Evolutionary conservation across 2,888 invertebrate species (phyloP), one percentile per base, ranked within the genome.

Genomic region (Drosophila barbarae): DNA sequence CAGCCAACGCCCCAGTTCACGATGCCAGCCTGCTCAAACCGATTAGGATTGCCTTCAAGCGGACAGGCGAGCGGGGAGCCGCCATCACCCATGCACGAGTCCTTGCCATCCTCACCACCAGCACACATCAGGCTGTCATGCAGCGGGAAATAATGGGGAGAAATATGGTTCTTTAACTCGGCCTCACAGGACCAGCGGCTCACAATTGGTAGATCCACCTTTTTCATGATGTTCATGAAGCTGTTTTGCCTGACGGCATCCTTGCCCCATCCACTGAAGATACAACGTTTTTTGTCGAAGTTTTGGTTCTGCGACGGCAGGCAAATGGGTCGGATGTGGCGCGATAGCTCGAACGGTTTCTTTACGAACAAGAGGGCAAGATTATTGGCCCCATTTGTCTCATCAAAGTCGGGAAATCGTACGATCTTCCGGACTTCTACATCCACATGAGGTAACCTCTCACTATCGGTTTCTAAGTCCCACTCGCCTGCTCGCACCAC

Each of bases 1-100:
- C 95, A 95, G 0, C 93, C 93, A 60, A 95, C 92, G n/a, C 95
- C 95, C 95, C 95, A 95, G 1, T 94, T 92, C 0, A 95, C 95
- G 41, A 95, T 93, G 3, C 94, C 94, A 8, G 79, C 81, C 59
- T 87, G 88, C 51, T 81, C 77, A 56, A 71, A 87, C 13, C 77
- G 82, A 23, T 71, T 53, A 9, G 71, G 69, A 7, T 60, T 32
- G 1, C 35, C 42, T 52, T 87, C 87, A 41, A 93, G 87, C 0
- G 94, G 93, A 73, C 95, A 96, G 5, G 94, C 93, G 5, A 95
- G 89, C 0, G 95, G 94, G 23, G 94, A 93, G 0, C 95, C 95
- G 0, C 95, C 95, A 83, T 95, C 95, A 5, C 91, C 93, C 77
- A 91, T 91, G 89, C 95, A 95, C 0, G 94, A 92, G 77, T 95